A percentile compares a stretch with the other conserved stretches of the same genome.
Conservation (phyloP, 1,140 invertebrate genomes). For the Frieseomelitta varia region DNA sequence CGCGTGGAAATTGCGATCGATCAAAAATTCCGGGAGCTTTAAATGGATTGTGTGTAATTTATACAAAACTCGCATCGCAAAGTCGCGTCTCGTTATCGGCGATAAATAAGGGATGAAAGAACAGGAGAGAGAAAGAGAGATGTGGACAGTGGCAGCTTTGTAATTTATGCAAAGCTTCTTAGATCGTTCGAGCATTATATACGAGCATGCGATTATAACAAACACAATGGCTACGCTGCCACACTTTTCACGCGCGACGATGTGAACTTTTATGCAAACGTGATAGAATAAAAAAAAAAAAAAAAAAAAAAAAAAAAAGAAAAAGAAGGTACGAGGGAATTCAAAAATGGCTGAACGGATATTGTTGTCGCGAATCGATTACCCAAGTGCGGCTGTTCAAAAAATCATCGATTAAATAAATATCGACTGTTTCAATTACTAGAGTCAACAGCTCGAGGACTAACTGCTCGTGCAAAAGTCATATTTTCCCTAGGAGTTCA, state of each 20-base stretch:
- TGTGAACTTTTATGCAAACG: slow-evolving; percentile 29
- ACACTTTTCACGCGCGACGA: slow-evolving; percentile 19
- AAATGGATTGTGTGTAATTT: slow-evolving; percentile 37
- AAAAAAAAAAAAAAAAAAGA: too few species aligned
- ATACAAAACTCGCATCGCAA: slow-evolving; percentile 22
- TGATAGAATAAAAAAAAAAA: not conserved
- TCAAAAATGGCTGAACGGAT: slow-evolving; percentile 6
- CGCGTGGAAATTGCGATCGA: slow-evolving; percentile 28
- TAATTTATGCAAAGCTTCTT: slow-evolving; percentile 53
- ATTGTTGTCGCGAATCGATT: not conserved
- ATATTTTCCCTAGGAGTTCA: not conserved
- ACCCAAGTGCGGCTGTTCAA: slow-evolving; percentile 1
- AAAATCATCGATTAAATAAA: slow-evolving; percentile 40
- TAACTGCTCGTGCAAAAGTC: not conserved
- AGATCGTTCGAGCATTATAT: slow-evolving; percentile 30
- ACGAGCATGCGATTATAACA: slow-evolving; percentile 5
- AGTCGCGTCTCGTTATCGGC: slow-evolving; percentile 2
- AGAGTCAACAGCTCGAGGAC: not conserved
- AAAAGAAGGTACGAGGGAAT: not conserved
- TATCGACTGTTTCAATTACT: slow-evolving; percentile 23
- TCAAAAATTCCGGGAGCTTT: slow-evolving; percentile 19
- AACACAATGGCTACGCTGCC: slow-evolving; percentile 17
- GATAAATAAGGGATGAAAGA: not conserved
- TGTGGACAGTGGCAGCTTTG: not conserved
- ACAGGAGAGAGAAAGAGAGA: too few species aligned